Base-by-base conservation (phyloP, 2,113 vertebrate genomes). In the Raja brachyura region DNA sequence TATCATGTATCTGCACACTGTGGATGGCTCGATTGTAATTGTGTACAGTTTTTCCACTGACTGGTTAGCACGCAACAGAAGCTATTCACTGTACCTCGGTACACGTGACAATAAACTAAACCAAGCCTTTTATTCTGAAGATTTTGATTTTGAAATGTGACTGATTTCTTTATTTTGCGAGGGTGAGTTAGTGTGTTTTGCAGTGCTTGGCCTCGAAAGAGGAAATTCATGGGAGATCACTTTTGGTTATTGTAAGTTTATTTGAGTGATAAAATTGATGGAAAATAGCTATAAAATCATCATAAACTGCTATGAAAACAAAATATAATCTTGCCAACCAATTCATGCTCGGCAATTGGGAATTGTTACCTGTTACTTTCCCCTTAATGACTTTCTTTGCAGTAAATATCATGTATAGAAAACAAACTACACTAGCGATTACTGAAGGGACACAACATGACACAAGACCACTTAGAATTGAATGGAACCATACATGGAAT, bases 331-430 rank as follows among this genome's bases (percentile, higher is more conserved):
- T 59, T 18, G 20, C 79, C 79, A 83, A 9, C 22, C 28, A 83
- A 59, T 66, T 61, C 28, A 13, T 63, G 22, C 59, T 88, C 63
- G 63, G 56, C 25, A 86, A 13, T 88, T 88, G 13, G 79, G 48
- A 83, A 25, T 88, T 86, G 9, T 86, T 88, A n/a, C n/a, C 63
- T 31, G 56, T 88, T 63, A 88, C 18, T 59, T 63, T 88, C 61
- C 28, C 59, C n/a, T n/a, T 63, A 88, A 88, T 88, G 83, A 66
- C 83, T 63, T 63, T 14, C 83, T 86, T 86, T 56, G 59, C 54
- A 59, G 81, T 86, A 59, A 88, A 88, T 88, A 61, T 5, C 5
- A 31, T 63, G 28, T 88, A 66, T 88, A 59, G 63, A 5, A 63
- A 22, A 85, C 54, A 85, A 85, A 85, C 48, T n/a, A 63, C 14